A percentile compares a stretch with the other conserved stretches of the same genome.
Conservation (phyloP, 2,797 vertebrate species). For the Cichlasoma orientale region DNA sequence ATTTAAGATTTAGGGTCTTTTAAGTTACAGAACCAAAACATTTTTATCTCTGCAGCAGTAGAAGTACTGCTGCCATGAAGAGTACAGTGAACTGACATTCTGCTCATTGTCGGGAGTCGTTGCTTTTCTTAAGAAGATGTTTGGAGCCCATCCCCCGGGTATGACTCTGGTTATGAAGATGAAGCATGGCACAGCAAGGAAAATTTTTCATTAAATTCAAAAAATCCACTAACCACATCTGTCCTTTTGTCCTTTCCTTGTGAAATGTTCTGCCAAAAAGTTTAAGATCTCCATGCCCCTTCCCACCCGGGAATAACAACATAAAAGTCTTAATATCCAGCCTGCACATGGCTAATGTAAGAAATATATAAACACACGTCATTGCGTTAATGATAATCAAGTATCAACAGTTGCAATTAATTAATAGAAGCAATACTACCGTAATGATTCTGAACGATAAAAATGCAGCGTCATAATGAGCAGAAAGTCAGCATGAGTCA, state of each 20-base stretch:
- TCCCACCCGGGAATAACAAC: neutral
- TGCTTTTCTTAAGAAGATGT: slow-evolving; percentile 22
- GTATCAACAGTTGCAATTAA: too few species aligned
- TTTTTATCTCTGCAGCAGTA: slow-evolving; percentile 23
- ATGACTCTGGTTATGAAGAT: neutral
- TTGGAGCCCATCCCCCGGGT: slow-evolving; percentile 2
- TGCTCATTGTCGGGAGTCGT: slow-evolving; percentile 32
- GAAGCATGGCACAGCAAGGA: neutral
- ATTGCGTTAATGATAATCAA: too few species aligned
- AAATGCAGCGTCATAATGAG: too few species aligned
- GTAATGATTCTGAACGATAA: too few species aligned
- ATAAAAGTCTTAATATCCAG: neutral
- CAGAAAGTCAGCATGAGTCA: too few species aligned
- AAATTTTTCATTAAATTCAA: neutral
- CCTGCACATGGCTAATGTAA: neutral
- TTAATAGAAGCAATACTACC: too few species aligned
- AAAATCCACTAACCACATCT: neutral
- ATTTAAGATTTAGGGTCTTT: slow-evolving; percentile 5
- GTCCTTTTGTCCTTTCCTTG: neutral
- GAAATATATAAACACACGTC: neutral
- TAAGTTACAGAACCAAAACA: slow-evolving; percentile 10
- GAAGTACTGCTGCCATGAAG: neutral
- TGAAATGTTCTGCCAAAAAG: neutral
- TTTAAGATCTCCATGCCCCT: neutral
- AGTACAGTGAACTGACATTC: neutral